Conservation (phyloP, 2,888 invertebrate species). For the Ochropleura leucogaster region DNA sequence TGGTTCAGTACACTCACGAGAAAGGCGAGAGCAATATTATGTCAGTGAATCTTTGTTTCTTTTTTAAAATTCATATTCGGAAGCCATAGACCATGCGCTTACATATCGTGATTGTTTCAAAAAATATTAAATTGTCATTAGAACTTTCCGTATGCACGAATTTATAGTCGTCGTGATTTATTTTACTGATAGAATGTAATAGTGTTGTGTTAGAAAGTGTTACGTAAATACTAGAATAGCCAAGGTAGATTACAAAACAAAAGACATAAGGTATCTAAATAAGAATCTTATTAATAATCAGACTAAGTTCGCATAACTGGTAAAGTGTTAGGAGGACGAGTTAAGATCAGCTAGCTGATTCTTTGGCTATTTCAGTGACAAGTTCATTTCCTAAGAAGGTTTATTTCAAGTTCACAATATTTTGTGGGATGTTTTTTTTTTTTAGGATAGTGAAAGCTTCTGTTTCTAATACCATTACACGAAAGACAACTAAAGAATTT, state of each 20-base stretch:
- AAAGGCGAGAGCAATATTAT: slow-evolving; percentile 1
- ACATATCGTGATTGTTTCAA: slow-evolving; percentile 2
- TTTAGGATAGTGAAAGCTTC: too few species aligned
- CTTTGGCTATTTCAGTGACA: too few species aligned
- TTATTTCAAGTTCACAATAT: too few species aligned
- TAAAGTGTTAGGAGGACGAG: too few species aligned
- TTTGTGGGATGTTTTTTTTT: too few species aligned
- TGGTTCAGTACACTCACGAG: background rate
- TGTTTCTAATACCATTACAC: too few species aligned
- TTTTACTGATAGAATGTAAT: slow-evolving; percentile 25
- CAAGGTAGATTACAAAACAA: background rate
- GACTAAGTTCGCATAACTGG: too few species aligned
- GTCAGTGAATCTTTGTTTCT: background rate
- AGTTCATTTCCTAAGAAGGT: too few species aligned
- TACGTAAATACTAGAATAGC: background rate
- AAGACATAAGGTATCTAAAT: background rate
- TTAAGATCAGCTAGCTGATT: too few species aligned
- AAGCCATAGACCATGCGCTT: slow-evolving; percentile 10
- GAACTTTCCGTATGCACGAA: slow-evolving; percentile 17
- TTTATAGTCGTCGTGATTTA: slow-evolving; percentile 26
- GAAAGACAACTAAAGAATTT: too few species aligned
- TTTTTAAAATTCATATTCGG: background rate
- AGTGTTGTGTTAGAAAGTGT: slow-evolving; percentile 22
- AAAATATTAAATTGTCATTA: slow-evolving; percentile 49
- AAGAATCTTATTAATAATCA: too few species aligned